Percentiles rank a stretch among this genome's conserved stretches.
These are phyloP conservation scores for Brachypteracias leptosomus DNA, from an alignment of 2,113 vertebrate genomes.

Conservation along the genomic window DNA sequence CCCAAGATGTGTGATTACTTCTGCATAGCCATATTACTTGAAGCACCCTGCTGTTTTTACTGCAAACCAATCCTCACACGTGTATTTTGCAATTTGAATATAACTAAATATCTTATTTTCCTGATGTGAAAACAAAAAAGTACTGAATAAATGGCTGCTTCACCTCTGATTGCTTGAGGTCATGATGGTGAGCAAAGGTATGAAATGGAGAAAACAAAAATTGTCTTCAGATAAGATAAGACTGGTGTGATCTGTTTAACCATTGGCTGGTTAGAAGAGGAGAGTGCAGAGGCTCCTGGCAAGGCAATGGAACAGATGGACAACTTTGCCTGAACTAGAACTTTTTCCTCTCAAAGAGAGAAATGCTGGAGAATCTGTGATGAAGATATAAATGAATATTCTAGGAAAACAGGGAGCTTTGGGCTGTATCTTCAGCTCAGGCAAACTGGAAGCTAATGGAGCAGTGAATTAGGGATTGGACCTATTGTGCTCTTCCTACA, in stretches of 20 bases:
- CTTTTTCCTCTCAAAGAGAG: not conserved
- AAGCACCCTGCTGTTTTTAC: not conserved
- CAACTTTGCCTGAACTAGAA: not conserved
- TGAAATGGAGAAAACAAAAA: not conserved
- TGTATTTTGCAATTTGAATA: not conserved
- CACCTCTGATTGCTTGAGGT: not conserved
- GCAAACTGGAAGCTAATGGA: not conserved
- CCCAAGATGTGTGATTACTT: not conserved
- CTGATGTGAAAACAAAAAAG: not conserved
- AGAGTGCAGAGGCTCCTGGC: not conserved
- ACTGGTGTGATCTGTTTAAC: not conserved
- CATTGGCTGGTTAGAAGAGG: not conserved
- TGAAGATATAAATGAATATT: not conserved
- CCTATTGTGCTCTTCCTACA: fast-evolving
- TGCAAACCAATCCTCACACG: not conserved
- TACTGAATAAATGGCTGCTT: not conserved
- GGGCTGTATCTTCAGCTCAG: not conserved
- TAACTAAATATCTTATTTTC: not conserved
- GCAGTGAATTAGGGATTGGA: not conserved
- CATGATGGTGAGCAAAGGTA: not conserved
- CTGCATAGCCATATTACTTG: not conserved
- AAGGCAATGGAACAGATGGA: not conserved
- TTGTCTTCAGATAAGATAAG: not conserved
- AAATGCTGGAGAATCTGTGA: not conserved
- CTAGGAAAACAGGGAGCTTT: not conserved